Evolutionary conservation across 2,888 invertebrate species (phyloP).

Genomic region (Leucophora obtusa): DNA sequence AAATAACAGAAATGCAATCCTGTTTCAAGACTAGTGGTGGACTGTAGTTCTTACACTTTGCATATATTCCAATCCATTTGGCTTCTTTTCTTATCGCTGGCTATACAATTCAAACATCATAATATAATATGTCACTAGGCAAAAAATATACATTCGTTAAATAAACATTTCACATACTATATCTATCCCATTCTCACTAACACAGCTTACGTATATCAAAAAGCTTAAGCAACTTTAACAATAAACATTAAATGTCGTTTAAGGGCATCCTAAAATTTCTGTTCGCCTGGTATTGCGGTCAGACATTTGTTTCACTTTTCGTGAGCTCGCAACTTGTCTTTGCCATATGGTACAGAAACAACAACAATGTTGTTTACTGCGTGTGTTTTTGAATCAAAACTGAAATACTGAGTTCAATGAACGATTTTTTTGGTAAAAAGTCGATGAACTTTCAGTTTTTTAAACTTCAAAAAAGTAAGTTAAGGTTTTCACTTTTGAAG

Average conservation of each 20-base stretch:
- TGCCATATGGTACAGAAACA: constrained; percentile 49
- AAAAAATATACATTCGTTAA: not conserved
- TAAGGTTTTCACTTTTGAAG: constrained; percentile 25
- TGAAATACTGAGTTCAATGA: constrained; percentile 35
- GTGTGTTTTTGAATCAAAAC: constrained; percentile 32
- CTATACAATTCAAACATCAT: too few relatives aligned
- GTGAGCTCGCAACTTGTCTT: constrained; percentile 67
- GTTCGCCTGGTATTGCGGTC: constrained; percentile 69
- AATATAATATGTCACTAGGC: too few relatives aligned
- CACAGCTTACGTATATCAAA: not conserved
- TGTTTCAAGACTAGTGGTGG: too few relatives aligned
- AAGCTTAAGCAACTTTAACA: constrained; percentile 19
- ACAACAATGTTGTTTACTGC: constrained; percentile 41
- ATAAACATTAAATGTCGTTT: constrained; percentile 49
- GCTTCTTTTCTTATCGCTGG: too few relatives aligned
- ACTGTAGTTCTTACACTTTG: too few relatives aligned
- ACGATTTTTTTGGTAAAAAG: constrained; percentile 12
- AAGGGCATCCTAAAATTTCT: constrained; percentile 26
- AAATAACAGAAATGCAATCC: too few relatives aligned
- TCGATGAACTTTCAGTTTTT: constrained; percentile 21
- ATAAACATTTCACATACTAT: constrained; percentile 27
- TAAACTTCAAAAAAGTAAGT: not conserved
- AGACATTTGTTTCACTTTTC: constrained; percentile 76
- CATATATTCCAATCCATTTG: too few relatives aligned
- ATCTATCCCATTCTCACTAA: not conserved